Percentiles rank a stretch among this genome's conserved stretches.
phyloP scores from a whole-genome alignment of 2,888 invertebrate species.

The Tinea pellionella region DNA sequence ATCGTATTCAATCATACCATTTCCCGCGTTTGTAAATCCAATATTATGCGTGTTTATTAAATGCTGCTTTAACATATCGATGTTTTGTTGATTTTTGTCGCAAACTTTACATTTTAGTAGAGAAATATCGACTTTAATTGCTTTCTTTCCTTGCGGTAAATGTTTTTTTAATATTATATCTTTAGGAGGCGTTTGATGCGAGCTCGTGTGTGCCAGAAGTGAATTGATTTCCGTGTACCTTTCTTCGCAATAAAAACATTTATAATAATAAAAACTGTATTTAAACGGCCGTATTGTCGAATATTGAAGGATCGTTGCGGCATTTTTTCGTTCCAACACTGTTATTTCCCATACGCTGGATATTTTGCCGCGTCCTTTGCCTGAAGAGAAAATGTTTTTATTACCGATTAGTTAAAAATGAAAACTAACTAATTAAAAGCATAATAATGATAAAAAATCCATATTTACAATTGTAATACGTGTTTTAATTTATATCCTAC shows the following conservation, averaged over 20 bases:
- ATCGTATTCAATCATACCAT: conserved; percentile 41
- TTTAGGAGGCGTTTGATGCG: background rate
- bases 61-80: conserved; percentile 29
- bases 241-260: conserved; percentile 17
- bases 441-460: background rate
- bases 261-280: conserved; percentile 39
- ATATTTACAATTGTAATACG: too few relatives aligned
- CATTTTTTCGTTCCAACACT: conserved; percentile 34
- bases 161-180: conserved; percentile 16
- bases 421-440: background rate
- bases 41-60: conserved; percentile 26
- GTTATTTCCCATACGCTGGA: conserved; percentile 45
- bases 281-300: conserved; percentile 41
- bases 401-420: background rate
- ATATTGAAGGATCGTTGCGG: conserved; percentile 32
- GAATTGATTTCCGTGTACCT: background rate
- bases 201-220: background rate
- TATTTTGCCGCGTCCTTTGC: background rate
- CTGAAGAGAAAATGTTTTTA: background rate
- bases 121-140: conserved; percentile 37
- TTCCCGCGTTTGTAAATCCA: conserved; percentile 27
- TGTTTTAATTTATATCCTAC: too few relatives aligned
- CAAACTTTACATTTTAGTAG: conserved; percentile 35
- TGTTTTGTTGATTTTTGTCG: conserved; percentile 19
- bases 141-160: background rate